A percentile compares a stretch with the other conserved stretches of the same genome.
These are phyloP conservation scores for Syritta pipiens DNA, from an alignment of 2,888 invertebrate species.

Conservation along the genomic window DNA sequence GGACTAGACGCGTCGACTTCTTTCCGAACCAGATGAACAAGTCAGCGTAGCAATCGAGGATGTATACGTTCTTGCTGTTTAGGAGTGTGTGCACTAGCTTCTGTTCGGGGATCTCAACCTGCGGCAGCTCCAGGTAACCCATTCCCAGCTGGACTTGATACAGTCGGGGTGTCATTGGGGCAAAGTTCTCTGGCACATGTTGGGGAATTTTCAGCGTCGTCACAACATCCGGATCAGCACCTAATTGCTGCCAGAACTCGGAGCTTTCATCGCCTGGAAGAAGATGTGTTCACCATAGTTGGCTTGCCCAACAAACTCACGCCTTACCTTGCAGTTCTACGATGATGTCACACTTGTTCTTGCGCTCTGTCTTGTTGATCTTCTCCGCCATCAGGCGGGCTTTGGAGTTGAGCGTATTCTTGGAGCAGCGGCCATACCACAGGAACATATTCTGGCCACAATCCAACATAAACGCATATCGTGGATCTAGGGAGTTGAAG, in stretches of 20 bases:
- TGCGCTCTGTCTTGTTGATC: conserved; percentile 98
- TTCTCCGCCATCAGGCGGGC: conserved; percentile 93
- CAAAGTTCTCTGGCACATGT: conserved; percentile 75
- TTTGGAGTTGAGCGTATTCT: conserved; percentile 92
- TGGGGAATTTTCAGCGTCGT: conserved; percentile 79
- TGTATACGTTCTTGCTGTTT: conserved; percentile 95
- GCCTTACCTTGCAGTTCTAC: conserved; percentile 87
- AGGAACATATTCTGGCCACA: conserved; percentile 91
- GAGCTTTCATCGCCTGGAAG: conserved; percentile 85
- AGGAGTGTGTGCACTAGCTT: conserved; percentile 89
- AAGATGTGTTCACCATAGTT: too few relatives aligned
- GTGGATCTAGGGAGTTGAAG: conserved; percentile 89
- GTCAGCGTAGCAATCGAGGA: conserved; percentile 95
- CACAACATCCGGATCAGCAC: conserved; percentile 76
- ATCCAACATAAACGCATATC: conserved; percentile 95
- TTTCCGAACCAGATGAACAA: conserved; percentile 99
- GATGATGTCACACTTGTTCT: conserved; percentile 94
- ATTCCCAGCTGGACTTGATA: conserved; percentile 98
- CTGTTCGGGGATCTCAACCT: conserved; percentile 88
- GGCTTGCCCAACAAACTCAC: too few relatives aligned
- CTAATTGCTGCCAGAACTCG: conserved; percentile 91
- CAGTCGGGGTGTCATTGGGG: conserved; percentile 83
- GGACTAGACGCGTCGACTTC: conserved; percentile 95
- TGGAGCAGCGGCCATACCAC: conserved; percentile 90
- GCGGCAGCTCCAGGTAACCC: conserved; percentile 98